Evolutionary conservation across 2,113 vertebrate genomes (phyloP).

Genomic region (Hippocampus comes): DNA sequence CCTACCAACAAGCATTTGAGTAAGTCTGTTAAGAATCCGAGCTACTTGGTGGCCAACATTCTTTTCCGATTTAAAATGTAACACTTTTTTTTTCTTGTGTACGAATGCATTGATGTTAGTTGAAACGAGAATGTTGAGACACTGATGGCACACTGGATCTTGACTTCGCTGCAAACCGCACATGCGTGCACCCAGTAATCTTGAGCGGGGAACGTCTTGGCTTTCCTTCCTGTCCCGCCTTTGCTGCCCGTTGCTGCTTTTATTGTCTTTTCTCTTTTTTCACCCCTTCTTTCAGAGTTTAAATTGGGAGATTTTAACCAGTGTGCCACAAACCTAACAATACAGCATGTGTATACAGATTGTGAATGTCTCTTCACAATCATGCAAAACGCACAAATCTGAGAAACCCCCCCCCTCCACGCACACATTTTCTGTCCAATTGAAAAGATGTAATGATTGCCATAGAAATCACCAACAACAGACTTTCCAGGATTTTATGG

Average conservation of each 20-base stretch:
- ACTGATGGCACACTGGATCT: neutral
- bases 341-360: no score
- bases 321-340: no score
- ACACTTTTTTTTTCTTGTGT: neutral
- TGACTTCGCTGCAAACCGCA: neutral
- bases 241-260: neutral
- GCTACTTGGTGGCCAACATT: neutral
- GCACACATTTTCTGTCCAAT: no score
- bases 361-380: no score
- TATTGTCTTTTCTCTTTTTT: neutral
- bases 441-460: no score
- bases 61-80: neutral
- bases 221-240: neutral
- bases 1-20: neutral
- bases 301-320: neutral
- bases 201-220: neutral
- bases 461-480: no score
- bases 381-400: no score
- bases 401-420: no score
- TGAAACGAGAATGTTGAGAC: neutral
- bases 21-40: neutral
- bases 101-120: neutral
- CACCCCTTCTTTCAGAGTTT: neutral
- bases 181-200: conserved; percentile 3
- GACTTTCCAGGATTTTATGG: no score